Evolutionary conservation across 2,888 invertebrate genomes (phyloP).

Genomic region (Noctuana brunneofusca): DNA sequence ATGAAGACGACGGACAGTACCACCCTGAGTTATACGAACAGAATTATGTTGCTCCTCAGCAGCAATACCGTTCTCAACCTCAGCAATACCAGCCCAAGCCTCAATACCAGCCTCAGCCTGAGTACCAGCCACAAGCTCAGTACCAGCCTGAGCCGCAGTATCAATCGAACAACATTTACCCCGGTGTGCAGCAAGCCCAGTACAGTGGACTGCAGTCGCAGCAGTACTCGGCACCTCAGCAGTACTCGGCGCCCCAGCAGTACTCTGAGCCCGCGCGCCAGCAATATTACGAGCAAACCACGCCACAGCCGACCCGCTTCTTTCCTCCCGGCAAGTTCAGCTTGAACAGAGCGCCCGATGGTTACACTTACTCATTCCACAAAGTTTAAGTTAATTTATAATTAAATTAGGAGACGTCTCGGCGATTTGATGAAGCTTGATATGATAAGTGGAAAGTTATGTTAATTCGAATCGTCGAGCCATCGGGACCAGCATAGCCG

Average conservation of each 20-base stretch:
- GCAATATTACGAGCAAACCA: slow-evolving; percentile 83
- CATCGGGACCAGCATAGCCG: slow-evolving; percentile 60
- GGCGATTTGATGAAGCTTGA: slow-evolving; percentile 66
- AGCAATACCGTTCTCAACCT: slow-evolving; percentile 61
- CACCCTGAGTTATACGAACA: slow-evolving; percentile 78
- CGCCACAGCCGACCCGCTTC: slow-evolving; percentile 88
- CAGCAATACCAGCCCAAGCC: slow-evolving; percentile 59
- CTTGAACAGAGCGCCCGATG: slow-evolving; percentile 93
- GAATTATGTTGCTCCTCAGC: slow-evolving; percentile 65
- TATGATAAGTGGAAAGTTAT: slow-evolving; percentile 45
- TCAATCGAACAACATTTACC: slow-evolving; percentile 75
- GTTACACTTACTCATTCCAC: slow-evolving; percentile 93
- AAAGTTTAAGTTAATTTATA: slow-evolving; percentile 76
- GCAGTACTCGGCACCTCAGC: slow-evolving; percentile 43
- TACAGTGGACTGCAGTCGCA: slow-evolving; percentile 70
- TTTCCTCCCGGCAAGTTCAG: slow-evolving; percentile 93
- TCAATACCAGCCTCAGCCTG: slow-evolving; percentile 61
- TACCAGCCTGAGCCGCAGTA: slow-evolving; percentile 63
- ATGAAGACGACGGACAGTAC: slow-evolving; percentile 79
- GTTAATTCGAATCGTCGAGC: slow-evolving; percentile 67
- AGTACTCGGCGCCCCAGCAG: slow-evolving; percentile 57
- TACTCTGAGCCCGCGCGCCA: slow-evolving; percentile 57
- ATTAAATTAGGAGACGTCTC: slow-evolving; percentile 54
- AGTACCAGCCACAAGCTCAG: slow-evolving; percentile 57
- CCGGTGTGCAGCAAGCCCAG: slow-evolving; percentile 75